phyloP scores from a whole-genome alignment of 2,797 vertebrate genomes.

The Anguilla megastoma region DNA sequence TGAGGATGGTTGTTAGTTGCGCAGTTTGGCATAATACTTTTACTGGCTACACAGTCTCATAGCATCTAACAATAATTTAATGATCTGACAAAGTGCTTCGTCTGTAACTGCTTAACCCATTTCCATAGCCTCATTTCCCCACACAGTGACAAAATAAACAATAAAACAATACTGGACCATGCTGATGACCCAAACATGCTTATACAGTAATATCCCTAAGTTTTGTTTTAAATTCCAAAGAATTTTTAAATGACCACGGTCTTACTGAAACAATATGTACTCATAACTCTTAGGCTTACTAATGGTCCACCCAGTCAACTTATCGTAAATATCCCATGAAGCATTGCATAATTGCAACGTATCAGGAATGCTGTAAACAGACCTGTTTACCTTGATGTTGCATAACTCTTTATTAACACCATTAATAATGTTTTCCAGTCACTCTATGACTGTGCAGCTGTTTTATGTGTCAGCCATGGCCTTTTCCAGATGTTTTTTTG shows the following conservation, averaged over 20 bases:
- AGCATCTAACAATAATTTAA: too few species aligned
- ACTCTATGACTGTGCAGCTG: neutral
- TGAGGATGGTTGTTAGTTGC: neutral
- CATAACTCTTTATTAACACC: neutral
- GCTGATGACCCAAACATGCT: slow-evolving; percentile 18
- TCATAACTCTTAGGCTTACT: slow-evolving; percentile 51
- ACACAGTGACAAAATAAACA: neutral
- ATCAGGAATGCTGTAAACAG: slow-evolving; percentile 5
- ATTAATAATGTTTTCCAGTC: neutral
- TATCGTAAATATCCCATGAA: neutral
- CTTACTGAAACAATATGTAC: slow-evolving; percentile 71
- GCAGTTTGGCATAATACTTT: too few species aligned
- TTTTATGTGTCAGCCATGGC: neutral
- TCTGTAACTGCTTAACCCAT: slow-evolving; percentile 8
- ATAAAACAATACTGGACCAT: slow-evolving; percentile 12
- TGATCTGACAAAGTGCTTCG: neutral
- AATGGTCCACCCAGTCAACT: slow-evolving; percentile 51
- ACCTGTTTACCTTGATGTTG: neutral
- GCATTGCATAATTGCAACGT: neutral
- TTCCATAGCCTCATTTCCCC: neutral
- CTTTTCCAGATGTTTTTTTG: neutral
- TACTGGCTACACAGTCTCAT: too few species aligned
- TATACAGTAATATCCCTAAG: slow-evolving; percentile 53
- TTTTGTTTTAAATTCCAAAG: slow-evolving; percentile 66
- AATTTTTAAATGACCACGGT: slow-evolving; percentile 66